Conservation (phyloP, 2,113 vertebrate species). For the Heteronetta atricapilla region DNA sequence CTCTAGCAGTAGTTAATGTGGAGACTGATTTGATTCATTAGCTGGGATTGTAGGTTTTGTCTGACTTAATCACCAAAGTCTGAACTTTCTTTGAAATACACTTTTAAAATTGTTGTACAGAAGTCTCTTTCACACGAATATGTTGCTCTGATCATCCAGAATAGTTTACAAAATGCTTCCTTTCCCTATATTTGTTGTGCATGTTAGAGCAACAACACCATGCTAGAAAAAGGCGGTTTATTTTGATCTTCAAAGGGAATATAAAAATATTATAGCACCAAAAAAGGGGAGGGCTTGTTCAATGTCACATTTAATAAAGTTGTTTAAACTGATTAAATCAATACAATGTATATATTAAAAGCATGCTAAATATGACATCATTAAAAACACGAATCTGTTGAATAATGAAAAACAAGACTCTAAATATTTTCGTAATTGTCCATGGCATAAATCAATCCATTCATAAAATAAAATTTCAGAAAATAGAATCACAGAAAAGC, state of each 20-base stretch:
- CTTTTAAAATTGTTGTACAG: background rate
- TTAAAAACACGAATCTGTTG: background rate
- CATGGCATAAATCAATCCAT: background rate
- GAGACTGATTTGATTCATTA: background rate
- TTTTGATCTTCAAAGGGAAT: constrained; percentile 25
- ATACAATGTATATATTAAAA: background rate
- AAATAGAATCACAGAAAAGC: background rate
- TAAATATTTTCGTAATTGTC: background rate
- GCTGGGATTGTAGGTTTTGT: background rate
- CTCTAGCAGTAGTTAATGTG: background rate
- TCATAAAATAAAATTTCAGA: background rate
- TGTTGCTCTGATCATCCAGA: background rate
- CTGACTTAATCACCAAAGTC: background rate
- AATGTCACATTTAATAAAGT: background rate
- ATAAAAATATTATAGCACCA: background rate
- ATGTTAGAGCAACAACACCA: background rate
- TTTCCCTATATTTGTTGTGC: background rate
- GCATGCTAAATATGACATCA: background rate
- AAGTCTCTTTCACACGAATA: background rate
- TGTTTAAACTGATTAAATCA: background rate
- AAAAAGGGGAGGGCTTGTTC: background rate
- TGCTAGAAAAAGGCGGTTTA: background rate
- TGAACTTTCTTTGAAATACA: background rate
- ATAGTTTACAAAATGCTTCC: background rate
- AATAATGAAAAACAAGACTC: background rate